A percentile compares a stretch with the other conserved stretches of the same genome.
These are phyloP conservation scores for Acheta domesticus DNA, from an alignment of 2,888 invertebrate species.

Conservation along the genomic window DNA sequence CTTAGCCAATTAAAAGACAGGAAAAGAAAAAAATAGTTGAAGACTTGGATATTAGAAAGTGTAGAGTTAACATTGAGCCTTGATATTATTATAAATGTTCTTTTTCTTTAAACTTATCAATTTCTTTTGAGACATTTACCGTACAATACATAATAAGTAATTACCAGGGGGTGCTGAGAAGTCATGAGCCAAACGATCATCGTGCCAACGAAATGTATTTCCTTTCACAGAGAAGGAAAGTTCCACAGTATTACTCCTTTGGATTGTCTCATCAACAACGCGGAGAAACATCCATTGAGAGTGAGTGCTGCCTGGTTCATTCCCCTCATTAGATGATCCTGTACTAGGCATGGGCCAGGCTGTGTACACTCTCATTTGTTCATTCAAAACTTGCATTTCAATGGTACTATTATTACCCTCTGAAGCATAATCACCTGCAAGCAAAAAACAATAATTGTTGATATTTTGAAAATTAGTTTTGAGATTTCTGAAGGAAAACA, in stretches of 20 bases:
- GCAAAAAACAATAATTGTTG: neutral
- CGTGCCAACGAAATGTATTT: slow-evolving; percentile 32
- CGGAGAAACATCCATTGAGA: slow-evolving; percentile 32
- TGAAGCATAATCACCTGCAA: neutral
- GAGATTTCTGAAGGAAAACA: neutral
- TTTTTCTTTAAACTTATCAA: too few relatives aligned
- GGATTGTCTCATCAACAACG: slow-evolving; percentile 34
- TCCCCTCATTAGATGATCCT: neutral
- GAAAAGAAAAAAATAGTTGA: neutral
- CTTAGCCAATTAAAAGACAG: neutral
- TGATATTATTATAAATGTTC: too few relatives aligned
- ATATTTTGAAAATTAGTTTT: neutral
- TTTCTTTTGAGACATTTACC: too few relatives aligned
- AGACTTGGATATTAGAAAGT: too few relatives aligned
- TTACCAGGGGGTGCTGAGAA: slow-evolving; percentile 33
- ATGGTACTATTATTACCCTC: slow-evolving; percentile 20
- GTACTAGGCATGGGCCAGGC: slow-evolving; percentile 28
- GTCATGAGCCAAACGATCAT: slow-evolving; percentile 31
- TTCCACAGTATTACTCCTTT: slow-evolving; percentile 25
- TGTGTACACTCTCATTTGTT: slow-evolving; percentile 34
- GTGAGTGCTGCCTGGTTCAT: neutral
- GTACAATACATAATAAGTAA: too few relatives aligned
- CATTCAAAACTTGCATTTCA: slow-evolving; percentile 35
- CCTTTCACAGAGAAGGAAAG: slow-evolving; percentile 28
- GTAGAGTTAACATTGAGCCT: too few relatives aligned